Conservation (phyloP, 2,113 vertebrate species). For the Camelus dromedarius region DNA sequence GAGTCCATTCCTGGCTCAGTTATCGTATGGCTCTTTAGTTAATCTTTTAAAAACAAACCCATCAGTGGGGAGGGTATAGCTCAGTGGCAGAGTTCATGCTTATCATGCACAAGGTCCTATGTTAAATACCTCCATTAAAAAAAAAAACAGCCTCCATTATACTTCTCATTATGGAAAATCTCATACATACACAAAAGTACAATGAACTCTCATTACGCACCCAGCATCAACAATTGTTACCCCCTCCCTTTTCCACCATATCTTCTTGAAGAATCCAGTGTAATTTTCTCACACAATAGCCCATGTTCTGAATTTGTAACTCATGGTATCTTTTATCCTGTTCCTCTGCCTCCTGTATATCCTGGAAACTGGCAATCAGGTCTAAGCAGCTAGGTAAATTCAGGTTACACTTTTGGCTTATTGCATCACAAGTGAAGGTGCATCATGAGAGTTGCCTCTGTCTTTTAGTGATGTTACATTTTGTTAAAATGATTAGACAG, state of each 20-base stretch:
- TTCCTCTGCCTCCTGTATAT: not conserved
- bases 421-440: not conserved
- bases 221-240: not conserved
- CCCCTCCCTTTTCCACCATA: not conserved
- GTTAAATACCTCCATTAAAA: no score
- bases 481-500: slow-evolving; percentile 5
- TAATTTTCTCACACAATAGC: not conserved
- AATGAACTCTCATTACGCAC: not conserved
- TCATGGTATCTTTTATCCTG: not conserved
- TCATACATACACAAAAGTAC: slow-evolving; percentile 27
- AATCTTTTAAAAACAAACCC: not conserved
- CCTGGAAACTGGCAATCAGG: slow-evolving; percentile 12
- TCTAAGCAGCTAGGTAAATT: slow-evolving; percentile 21
- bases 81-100: no score
- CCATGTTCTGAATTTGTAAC: not conserved
- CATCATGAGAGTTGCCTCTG: not conserved
- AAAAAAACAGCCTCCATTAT: not conserved
- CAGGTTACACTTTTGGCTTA: not conserved
- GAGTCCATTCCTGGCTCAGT: not conserved
- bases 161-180: slow-evolving; percentile 27
- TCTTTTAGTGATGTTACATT: not conserved
- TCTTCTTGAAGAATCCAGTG: slow-evolving; percentile 3
- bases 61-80: no score
- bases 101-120: no score
- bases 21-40: not conserved